Percentiles rank a stretch among this genome's conserved stretches.
Evolutionary conservation across 2,888 invertebrate genomes (phyloP).

Genomic region (Hemicrepidius hirtus): DNA sequence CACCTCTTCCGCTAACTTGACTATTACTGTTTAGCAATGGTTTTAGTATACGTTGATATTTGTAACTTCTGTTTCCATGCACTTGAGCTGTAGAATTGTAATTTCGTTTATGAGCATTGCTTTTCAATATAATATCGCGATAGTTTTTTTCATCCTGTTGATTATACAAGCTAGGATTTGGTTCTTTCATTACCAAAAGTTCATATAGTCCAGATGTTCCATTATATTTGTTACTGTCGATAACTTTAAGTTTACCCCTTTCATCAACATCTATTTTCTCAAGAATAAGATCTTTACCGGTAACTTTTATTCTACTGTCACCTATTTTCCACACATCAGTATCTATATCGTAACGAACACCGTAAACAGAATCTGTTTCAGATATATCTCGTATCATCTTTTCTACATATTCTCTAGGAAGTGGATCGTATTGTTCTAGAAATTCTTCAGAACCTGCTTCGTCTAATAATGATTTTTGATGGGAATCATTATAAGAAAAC

Average conservation of each 20-base stretch:
- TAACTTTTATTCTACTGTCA: conserved; percentile 20
- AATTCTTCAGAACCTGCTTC: conserved; percentile 3
- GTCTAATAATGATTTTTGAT: background rate
- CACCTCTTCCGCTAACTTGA: background rate
- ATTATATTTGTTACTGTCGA: conserved; percentile 44
- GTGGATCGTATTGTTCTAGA: conserved; percentile 20
- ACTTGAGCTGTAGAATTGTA: conserved; percentile 28
- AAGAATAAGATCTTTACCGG: conserved; percentile 18
- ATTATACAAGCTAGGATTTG: conserved; percentile 39
- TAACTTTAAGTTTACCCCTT: background rate
- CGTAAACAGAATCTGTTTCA: conserved; percentile 12
- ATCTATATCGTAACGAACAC: conserved; percentile 12
- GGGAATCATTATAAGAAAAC: too few species aligned
- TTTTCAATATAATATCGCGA: conserved; percentile 39
- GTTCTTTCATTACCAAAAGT: conserved; percentile 45
- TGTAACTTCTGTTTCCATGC: conserved; percentile 33
- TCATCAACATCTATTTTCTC: too few species aligned
- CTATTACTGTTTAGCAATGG: background rate
- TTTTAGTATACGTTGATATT: conserved; percentile 48
- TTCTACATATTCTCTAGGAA: conserved; percentile 10
- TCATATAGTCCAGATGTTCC: conserved; percentile 47
- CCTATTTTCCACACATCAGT: conserved; percentile 15
- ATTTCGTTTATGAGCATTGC: conserved; percentile 43
- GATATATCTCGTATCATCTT: background rate
- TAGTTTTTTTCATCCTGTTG: conserved; percentile 43